Percentiles rank a stretch among this genome's conserved stretches.
Evolutionary conservation across 2,113 vertebrate species (phyloP).

Genomic region (Antechinus flavipes): DNA sequence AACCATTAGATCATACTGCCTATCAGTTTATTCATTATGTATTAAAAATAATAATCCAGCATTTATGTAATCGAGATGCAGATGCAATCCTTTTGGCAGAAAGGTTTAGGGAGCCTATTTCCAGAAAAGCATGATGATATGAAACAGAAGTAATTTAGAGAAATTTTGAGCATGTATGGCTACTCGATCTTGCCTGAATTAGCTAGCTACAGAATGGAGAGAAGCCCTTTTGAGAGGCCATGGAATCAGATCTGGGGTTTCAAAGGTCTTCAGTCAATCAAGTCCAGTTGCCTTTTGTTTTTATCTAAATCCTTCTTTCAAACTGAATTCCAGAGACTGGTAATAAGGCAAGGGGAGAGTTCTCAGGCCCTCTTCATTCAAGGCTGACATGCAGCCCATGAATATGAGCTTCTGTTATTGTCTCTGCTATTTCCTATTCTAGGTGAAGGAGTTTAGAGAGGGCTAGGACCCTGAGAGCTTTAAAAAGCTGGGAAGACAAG

Average conservation of each 20-base stretch:
- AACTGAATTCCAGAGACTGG: background rate
- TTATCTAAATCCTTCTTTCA: background rate
- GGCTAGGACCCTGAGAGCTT: background rate
- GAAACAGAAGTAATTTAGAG: background rate
- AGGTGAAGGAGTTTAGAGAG: background rate
- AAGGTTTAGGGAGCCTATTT: background rate
- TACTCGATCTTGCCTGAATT: background rate
- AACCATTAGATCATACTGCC: background rate
- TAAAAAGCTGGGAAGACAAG: background rate
- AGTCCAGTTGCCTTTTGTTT: background rate
- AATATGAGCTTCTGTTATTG: no score
- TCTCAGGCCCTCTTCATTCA: no score
- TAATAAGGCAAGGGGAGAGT: no score
- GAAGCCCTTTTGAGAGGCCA: background rate
- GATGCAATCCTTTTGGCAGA: background rate
- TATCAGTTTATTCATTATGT: background rate
- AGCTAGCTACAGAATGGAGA: background rate
- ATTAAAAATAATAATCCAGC: background rate
- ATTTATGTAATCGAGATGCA: background rate
- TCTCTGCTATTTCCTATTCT: no score
- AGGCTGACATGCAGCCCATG: no score
- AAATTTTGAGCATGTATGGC: background rate
- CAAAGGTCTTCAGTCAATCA: background rate
- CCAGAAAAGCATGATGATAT: background rate
- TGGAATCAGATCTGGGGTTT: background rate